phyloP scores from a whole-genome alignment of 2,113 vertebrate genomes.

The Oostethus manadensis region DNA sequence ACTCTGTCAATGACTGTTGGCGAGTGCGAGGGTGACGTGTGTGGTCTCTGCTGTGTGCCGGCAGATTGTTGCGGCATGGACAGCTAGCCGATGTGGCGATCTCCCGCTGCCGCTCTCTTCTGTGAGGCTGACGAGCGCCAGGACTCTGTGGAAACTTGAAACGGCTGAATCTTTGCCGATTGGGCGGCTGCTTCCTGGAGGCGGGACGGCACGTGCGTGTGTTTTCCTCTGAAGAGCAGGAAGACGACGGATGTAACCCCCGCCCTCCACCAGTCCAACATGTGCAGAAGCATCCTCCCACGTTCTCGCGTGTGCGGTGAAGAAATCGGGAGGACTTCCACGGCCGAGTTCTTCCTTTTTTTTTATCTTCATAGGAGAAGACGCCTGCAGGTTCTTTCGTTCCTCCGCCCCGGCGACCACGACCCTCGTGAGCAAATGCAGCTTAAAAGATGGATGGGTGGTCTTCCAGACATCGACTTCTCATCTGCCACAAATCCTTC shows the following conservation, averaged over 20 bases:
- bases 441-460: neutral
- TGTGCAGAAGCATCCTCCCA: neutral
- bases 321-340: constrained; percentile 10
- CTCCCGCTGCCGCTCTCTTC: constrained; percentile 44
- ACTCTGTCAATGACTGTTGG: too few relatives aligned
- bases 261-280: too few relatives aligned
- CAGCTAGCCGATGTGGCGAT: too few relatives aligned
- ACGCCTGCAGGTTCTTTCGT: too few relatives aligned
- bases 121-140: constrained; percentile 44
- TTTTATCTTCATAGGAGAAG: too few relatives aligned
- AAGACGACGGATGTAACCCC: constrained; percentile 27
- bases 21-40: too few relatives aligned
- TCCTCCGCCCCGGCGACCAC: too few relatives aligned
- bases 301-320: constrained; percentile 7
- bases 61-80: constrained; percentile 96
- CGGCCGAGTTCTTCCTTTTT: constrained; percentile 15
- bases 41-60: constrained; percentile 10
- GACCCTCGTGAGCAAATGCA: too few relatives aligned
- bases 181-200: constrained; percentile 36
- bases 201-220: constrained; percentile 9
- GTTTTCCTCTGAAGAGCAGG: constrained; percentile 12
- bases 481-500: neutral
- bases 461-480: neutral
- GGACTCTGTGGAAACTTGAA: constrained; percentile 50
- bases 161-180: constrained; percentile 40